Evolutionary conservation across 2,888 invertebrate genomes (phyloP).

Genomic region (Amblyjoppa proteus): DNA sequence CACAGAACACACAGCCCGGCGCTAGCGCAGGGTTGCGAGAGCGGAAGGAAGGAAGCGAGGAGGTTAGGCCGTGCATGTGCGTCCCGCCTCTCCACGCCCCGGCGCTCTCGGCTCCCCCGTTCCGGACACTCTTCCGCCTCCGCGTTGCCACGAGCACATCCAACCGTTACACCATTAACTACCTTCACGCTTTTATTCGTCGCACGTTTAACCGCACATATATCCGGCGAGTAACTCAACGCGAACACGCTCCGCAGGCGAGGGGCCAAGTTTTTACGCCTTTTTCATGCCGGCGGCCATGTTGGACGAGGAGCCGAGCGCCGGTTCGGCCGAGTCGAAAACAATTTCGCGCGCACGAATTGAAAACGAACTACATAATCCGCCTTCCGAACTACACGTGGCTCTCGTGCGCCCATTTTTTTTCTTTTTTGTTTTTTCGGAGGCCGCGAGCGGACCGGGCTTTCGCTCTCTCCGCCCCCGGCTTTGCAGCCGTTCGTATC

Average conservation of each 20-base stretch:
- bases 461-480: slow-evolving; percentile 42
- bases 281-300: too few species aligned
- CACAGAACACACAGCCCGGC: not conserved
- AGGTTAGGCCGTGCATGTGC: slow-evolving; percentile 24
- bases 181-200: slow-evolving; percentile 11
- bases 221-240: not conserved
- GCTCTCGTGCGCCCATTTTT: too few species aligned
- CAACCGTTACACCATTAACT: not conserved
- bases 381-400: too few species aligned
- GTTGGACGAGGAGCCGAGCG: too few species aligned
- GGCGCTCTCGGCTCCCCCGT: not conserved
- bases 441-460: not conserved
- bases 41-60: slow-evolving; percentile 46
- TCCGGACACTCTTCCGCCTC: slow-evolving; percentile 1
- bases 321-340: too few species aligned
- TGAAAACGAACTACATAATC: too few species aligned
- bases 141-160: slow-evolving; percentile 17
- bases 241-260: not conserved
- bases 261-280: not conserved
- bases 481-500: not conserved
- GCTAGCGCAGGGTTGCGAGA: slow-evolving; percentile 34
- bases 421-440: too few species aligned
- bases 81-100: not conserved
- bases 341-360: too few species aligned
- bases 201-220: not conserved